These are phyloP conservation scores for Ypsolopha scabrella DNA, from an alignment of 2,888 invertebrate species.

Conservation along the genomic window DNA sequence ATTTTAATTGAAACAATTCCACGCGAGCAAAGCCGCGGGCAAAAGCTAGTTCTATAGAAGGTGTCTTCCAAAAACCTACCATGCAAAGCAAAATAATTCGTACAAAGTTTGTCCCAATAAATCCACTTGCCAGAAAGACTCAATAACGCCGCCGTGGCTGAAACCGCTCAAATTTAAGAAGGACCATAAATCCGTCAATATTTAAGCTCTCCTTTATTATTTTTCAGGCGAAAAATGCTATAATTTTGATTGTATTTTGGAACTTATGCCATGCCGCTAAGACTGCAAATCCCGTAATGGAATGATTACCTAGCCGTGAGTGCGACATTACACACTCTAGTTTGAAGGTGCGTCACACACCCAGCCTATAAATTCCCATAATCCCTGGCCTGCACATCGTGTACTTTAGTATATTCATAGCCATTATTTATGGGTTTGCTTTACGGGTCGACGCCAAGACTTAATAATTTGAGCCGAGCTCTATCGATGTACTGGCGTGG, in stretches of 20 bases:
- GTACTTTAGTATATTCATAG: conserved; percentile 44
- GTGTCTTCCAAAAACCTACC: no score
- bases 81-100: conserved; percentile 29
- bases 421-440: conserved; percentile 55
- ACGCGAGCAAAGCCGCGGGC: no score
- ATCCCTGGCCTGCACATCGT: conserved; percentile 47
- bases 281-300: no score
- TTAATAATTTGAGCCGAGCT: conserved; percentile 35
- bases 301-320: conserved; percentile 15
- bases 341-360: conserved; percentile 49
- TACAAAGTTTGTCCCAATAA: conserved; percentile 50
- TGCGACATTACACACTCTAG: conserved; percentile 5
- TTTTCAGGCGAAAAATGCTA: conserved; percentile 28
- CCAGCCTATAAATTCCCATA: conserved; percentile 60
- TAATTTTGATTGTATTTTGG: no score
- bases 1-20: no score
- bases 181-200: conserved; percentile 67
- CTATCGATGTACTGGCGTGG: conserved; percentile 28
- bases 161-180: conserved; percentile 61
- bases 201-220: conserved; percentile 62
- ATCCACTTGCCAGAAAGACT: conserved; percentile 51
- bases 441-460: conserved; percentile 47
- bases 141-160: conserved; percentile 54
- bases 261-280: no score
- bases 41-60: no score